phyloP scores from a whole-genome alignment of 2,888 invertebrate genomes.

The Callyntrura sp. region DNA sequence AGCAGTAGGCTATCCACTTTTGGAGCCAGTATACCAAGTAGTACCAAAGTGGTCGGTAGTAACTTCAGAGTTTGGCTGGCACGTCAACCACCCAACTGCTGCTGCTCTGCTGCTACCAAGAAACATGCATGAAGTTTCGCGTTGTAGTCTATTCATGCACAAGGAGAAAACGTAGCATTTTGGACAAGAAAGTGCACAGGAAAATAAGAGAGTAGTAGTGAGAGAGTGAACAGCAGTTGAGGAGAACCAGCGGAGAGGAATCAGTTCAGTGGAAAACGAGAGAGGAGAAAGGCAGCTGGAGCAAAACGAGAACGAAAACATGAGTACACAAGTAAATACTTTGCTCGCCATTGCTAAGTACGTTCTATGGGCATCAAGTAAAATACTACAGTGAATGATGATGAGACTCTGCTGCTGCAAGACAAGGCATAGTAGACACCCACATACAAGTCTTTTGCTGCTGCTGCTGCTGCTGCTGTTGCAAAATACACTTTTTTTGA shows the following conservation, averaged over 20 bases:
- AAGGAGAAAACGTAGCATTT: conserved; percentile 22
- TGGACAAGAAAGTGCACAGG: conserved; percentile 16
- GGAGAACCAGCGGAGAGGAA: conserved; percentile 16
- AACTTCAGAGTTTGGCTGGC: background rate
- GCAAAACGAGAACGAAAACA: conserved; percentile 73
- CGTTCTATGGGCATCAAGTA: background rate
- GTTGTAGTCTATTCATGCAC: background rate
- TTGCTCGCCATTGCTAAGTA: conserved; percentile 16
- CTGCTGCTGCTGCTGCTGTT: too few species aligned
- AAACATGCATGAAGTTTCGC: background rate
- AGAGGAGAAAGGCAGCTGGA: conserved; percentile 73
- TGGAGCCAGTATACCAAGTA: background rate
- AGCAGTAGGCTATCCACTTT: background rate
- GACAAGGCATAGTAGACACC: conserved; percentile 15
- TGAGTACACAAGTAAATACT: conserved; percentile 54
- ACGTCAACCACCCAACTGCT: background rate
- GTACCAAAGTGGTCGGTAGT: conserved; percentile 8
- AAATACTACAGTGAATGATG: background rate
- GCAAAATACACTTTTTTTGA: conserved; percentile 9
- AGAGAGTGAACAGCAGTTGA: conserved; percentile 15
- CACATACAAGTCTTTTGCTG: conserved; percentile 22
- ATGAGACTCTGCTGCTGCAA: background rate
- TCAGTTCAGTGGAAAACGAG: conserved; percentile 53
- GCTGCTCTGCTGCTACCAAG: background rate
- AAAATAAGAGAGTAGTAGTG: conserved; percentile 48